Conservation (phyloP, 2,113 vertebrate species). For the Plecturocebus donacophilus region DNA sequence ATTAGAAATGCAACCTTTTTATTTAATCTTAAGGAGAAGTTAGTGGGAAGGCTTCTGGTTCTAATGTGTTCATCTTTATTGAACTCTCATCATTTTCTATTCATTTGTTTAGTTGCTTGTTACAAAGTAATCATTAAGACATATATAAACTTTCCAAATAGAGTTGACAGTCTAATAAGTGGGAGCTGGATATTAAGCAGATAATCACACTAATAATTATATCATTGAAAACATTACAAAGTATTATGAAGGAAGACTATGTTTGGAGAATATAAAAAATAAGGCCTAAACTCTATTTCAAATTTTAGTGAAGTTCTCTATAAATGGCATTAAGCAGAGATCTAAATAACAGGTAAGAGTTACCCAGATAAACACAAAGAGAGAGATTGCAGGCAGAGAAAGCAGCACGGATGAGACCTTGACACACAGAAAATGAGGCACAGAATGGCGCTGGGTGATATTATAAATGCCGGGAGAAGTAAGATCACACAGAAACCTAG, state of each 20-base stretch:
- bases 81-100: background rate
- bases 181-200: background rate
- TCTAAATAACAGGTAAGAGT: background rate
- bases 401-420: background rate
- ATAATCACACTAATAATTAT: background rate
- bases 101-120: background rate
- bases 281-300: background rate
- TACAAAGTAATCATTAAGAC: background rate
- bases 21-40: background rate
- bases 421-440: background rate
- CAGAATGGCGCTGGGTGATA: background rate
- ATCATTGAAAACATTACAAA: background rate
- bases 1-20: background rate
- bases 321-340: background rate
- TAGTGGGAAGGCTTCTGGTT: background rate
- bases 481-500: background rate
- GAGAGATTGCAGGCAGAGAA: background rate
- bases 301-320: background rate
- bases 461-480: background rate
- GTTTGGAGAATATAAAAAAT: background rate
- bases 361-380: background rate
- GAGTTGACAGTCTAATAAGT: background rate
- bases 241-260: background rate
- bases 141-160: background rate
- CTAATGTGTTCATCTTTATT: background rate